phyloP scores from a whole-genome alignment of 2,113 vertebrate genomes.

The Chaetura pelagica region DNA sequence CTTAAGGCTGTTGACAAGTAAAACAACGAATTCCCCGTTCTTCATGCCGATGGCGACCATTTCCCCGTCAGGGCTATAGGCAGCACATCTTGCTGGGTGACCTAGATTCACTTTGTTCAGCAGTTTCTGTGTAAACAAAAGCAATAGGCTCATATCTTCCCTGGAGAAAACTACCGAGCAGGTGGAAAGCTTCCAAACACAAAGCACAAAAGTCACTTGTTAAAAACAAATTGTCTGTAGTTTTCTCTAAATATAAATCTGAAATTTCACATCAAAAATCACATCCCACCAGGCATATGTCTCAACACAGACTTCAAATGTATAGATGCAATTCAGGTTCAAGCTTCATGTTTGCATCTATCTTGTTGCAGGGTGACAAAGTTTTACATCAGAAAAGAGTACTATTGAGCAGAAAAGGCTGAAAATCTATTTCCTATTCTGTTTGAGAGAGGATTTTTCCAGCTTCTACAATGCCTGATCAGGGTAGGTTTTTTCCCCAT shows the following conservation, averaged over 20 bases:
- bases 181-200: not conserved
- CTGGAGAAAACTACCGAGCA: not conserved
- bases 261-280: not conserved
- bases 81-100: slow-evolving; percentile 87
- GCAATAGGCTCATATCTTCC: not conserved
- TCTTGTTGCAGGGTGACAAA: not conserved
- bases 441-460: not conserved
- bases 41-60: slow-evolving; percentile 97
- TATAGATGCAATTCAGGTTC: not conserved
- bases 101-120: slow-evolving; percentile 95
- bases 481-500: not conserved
- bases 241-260: not conserved
- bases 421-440: not conserved
- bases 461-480: not conserved
- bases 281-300: not conserved
- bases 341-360: not conserved
- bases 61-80: slow-evolving; percentile 92
- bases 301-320: not conserved
- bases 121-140: slow-evolving; percentile 85
- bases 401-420: not conserved
- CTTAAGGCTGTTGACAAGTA: slow-evolving; percentile 92
- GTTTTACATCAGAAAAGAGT: not conserved
- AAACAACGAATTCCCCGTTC: slow-evolving; percentile 93
- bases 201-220: not conserved
- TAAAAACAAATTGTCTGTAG: not conserved